These are phyloP conservation scores for Pterobdella sp. DNA, from an alignment of 2,888 invertebrate genomes.

Conservation along the genomic window DNA sequence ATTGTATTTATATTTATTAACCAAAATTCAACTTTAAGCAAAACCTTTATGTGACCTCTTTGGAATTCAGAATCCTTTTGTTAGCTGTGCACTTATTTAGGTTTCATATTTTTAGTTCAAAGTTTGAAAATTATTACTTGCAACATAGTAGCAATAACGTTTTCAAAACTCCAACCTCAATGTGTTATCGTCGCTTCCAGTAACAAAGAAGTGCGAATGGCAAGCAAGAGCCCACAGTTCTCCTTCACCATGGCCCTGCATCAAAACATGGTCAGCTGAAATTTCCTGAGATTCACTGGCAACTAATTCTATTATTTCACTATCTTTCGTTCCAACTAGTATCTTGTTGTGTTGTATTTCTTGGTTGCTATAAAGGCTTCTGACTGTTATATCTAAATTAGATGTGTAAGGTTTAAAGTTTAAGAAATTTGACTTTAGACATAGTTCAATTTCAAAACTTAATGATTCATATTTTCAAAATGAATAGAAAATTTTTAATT, in stretches of 20 bases:
- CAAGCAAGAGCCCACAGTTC: slow-evolving; percentile 51
- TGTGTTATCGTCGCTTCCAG: slow-evolving; percentile 51
- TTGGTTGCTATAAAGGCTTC: slow-evolving; percentile 47
- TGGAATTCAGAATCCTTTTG: too few species aligned
- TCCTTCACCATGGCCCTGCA: slow-evolving; percentile 51
- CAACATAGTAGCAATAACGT: not conserved
- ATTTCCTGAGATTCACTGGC: slow-evolving; percentile 39
- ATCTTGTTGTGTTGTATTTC: slow-evolving; percentile 42
- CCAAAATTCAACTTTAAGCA: not conserved
- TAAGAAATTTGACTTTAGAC: too few species aligned
- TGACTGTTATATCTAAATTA: slow-evolving; percentile 44
- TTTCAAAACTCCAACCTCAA: slow-evolving; percentile 42
- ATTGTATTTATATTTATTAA: not conserved
- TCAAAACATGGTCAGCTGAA: slow-evolving; percentile 44
- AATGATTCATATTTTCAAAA: not conserved
- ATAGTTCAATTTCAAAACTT: not conserved
- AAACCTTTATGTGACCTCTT: too few species aligned
- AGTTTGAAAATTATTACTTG: not conserved
- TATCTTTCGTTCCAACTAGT: slow-evolving; percentile 49
- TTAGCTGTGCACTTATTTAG: not conserved
- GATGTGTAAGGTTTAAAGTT: too few species aligned
- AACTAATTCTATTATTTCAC: slow-evolving; percentile 47
- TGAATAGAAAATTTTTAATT: not conserved
- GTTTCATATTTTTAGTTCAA: not conserved
- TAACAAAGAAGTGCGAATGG: slow-evolving; percentile 50